Evolutionary conservation across 2,888 invertebrate species (phyloP).

Genomic region (Dynastes maya): DNA sequence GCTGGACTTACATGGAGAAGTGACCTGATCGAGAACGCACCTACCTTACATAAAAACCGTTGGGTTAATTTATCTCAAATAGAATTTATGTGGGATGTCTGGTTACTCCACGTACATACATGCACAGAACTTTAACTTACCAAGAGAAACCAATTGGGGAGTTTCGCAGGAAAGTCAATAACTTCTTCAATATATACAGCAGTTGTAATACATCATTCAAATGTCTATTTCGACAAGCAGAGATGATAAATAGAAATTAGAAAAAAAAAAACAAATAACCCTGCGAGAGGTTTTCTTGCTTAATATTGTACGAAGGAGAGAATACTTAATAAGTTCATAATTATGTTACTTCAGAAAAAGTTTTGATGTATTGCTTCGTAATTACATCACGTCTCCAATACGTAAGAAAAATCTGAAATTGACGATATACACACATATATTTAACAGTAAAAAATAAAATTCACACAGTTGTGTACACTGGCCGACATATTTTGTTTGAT

Average conservation of each 20-base stretch:
- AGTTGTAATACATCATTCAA: conserved; percentile 38
- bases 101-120: not conserved
- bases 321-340: conserved; percentile 27
- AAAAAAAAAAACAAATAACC: not conserved
- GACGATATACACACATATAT: not conserved
- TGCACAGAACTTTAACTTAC: not conserved
- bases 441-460: not conserved
- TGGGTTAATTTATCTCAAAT: conserved; percentile 6
- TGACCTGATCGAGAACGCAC: conserved; percentile 12
- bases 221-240: conserved; percentile 32
- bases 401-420: not conserved
- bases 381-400: not conserved
- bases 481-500: too few relatives aligned
- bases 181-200: not conserved
- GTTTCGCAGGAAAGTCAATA: conserved; percentile 24
- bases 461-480: not conserved
- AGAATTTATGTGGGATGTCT: not conserved
- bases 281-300: not conserved
- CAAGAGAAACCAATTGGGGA: not conserved
- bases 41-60: conserved; percentile 18
- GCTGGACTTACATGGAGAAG: conserved; percentile 9
- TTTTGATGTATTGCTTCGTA: conserved; percentile 14
- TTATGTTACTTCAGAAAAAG: conserved; percentile 11
- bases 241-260: conserved; percentile 38
- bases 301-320: conserved; percentile 5